Evolutionary conservation across 1,140 invertebrate genomes (phyloP), one percentile per base, ranked within the genome.

Genomic region (Piezodorus guildinii): DNA sequence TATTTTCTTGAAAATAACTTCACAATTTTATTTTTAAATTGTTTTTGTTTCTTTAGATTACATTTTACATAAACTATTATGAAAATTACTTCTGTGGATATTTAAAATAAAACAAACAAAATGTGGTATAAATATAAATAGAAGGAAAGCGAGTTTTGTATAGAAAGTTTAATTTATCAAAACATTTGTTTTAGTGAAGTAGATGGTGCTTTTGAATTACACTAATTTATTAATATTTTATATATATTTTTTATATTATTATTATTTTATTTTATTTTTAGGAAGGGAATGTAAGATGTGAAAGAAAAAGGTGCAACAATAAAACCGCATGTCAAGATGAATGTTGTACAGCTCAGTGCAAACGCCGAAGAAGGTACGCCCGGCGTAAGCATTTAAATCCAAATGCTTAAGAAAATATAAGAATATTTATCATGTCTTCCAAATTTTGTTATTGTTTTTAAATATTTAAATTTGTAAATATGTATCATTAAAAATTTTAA

Each of bases 221-320:
- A n/a, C 8, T 30, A 30, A 30, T 30, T 30, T 8, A 30, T 3
- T 30, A 4, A 30, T 30, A n/a, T 30, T 30, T 30, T 30, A 8
- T 30, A 8, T 30, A 30, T 8, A n/a, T n/a, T n/a, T n/a, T n/a
- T n/a, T n/a, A n/a, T n/a, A n/a, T n/a, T n/a, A n/a, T n/a, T n/a
- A n/a, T n/a, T n/a, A n/a, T n/a, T n/a, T n/a, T n/a, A n/a, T n/a
- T n/a, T n/a, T 74, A 68, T 66, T 76, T 78, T 1, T 75, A 92
- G 90, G 88, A 91, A 71, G 86, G 87, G 54, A 81, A 82, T 70
- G 82, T 87, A 49, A 85, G 81, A 67, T 92, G 90, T 72, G 83
- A 85, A 65, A 78, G 87, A 64, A 87, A 87, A 68, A 81, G 83
- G n/a, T 92, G 89, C 75, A 82, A 84, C 15, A 39, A 39, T 39